Conservation (phyloP, 2,797 vertebrate species). For the Cryptoprocta ferox region DNA sequence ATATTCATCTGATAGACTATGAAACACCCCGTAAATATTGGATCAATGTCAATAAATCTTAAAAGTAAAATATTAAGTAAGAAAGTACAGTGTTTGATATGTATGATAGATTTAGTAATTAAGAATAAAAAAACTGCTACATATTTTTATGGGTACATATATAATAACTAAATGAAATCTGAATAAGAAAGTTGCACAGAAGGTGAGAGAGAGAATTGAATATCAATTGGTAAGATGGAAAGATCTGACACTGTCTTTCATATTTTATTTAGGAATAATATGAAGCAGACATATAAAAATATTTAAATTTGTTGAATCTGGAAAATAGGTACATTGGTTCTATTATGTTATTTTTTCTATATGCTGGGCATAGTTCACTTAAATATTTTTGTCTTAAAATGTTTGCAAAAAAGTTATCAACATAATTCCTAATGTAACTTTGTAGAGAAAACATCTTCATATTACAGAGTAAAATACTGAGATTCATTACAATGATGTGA, state of each 20-base stretch:
- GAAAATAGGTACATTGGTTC: not conserved
- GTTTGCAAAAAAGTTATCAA: not conserved
- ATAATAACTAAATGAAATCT: not conserved
- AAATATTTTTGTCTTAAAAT: not conserved
- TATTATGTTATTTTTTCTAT: not conserved
- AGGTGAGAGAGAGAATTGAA: not conserved
- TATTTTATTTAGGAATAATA: not conserved
- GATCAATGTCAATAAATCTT: not conserved
- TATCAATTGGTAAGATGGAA: not conserved
- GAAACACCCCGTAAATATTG: not conserved
- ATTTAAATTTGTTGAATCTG: not conserved
- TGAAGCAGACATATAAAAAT: not conserved
- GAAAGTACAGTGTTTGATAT: not conserved
- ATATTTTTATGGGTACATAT: not conserved
- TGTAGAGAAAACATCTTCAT: not conserved
- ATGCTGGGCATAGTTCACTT: not conserved
- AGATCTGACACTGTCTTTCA: not conserved
- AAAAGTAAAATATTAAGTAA: not conserved
- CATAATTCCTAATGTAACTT: not conserved
- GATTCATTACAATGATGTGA: not conserved
- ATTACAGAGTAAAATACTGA: not conserved
- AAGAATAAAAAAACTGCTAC: not conserved
- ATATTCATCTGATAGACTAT: not conserved
- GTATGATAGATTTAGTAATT: not conserved
- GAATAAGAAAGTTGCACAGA: not conserved